phyloP scores from a whole-genome alignment of 2,797 vertebrate genomes.

The Malurus splendens region DNA sequence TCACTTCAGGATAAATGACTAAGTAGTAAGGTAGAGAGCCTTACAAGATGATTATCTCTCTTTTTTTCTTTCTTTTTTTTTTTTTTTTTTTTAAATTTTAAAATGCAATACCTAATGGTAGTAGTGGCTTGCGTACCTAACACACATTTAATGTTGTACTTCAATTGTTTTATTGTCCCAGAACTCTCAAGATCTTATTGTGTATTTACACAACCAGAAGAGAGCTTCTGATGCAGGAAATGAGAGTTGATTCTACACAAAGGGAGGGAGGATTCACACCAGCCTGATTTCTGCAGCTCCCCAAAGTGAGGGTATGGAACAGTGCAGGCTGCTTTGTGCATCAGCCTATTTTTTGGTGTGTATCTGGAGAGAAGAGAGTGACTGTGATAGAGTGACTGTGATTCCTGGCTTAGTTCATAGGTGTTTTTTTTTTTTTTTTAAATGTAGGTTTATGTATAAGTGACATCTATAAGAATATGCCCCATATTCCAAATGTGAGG shows the following conservation, averaged over 20 bases:
- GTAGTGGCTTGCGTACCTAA: neutral
- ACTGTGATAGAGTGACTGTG: neutral
- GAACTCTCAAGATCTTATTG: neutral
- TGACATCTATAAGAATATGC: neutral
- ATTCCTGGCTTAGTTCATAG: neutral
- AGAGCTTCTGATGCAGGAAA: neutral
- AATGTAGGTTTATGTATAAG: neutral
- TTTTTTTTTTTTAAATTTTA: too few relatives aligned
- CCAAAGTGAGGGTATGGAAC: neutral
- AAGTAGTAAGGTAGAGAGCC: neutral
- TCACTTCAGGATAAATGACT: neutral
- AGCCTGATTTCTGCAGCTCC: neutral
- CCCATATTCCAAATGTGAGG: neutral
- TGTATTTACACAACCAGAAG: neutral
- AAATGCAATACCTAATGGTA: neutral
- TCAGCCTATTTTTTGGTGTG: neutral
- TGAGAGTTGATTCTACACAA: neutral
- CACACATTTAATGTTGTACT: neutral
- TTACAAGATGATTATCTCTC: neutral
- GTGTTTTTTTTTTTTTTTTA: neutral
- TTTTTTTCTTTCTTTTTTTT: too few relatives aligned
- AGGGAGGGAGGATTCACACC: neutral
- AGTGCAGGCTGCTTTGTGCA: neutral
- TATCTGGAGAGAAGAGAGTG: neutral
- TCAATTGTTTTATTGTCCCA: neutral